These are phyloP conservation scores for Creontiades dilutus DNA, from an alignment of 2,888 invertebrate species.

Conservation along the genomic window DNA sequence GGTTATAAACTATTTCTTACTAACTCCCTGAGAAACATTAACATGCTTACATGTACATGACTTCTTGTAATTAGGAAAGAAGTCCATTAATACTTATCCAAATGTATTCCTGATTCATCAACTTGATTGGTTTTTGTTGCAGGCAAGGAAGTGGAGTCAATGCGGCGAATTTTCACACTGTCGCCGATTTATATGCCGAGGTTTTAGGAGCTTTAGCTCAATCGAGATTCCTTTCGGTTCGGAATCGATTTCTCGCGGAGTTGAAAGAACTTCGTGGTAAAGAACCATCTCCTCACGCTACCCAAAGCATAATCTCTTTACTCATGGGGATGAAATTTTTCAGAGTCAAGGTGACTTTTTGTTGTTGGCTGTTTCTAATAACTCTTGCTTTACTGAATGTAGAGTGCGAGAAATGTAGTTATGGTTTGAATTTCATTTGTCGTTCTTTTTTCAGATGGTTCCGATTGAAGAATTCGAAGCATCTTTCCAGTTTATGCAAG, in stretches of 20 bases:
- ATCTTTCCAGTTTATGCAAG: slow-evolving; percentile 98
- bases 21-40: neutral
- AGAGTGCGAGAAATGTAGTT: too few relatives aligned
- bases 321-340: slow-evolving; percentile 99
- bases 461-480: slow-evolving; percentile 99
- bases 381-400: too few relatives aligned
- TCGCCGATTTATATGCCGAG: slow-evolving; percentile 98
- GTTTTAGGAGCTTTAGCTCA: slow-evolving; percentile 97
- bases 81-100: too few relatives aligned
- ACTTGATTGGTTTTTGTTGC: neutral
- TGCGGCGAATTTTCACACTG: slow-evolving; percentile 96
- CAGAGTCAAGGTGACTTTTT: slow-evolving; percentile 83
- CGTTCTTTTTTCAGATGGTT: slow-evolving; percentile 87
- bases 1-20: neutral
- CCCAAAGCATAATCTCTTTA: slow-evolving; percentile 96
- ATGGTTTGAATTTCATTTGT: neutral
- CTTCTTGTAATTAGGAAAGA: too few relatives aligned
- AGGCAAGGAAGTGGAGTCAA: slow-evolving; percentile 95
- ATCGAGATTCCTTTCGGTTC: slow-evolving; percentile 94
- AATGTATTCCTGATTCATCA: too few relatives aligned
- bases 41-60: neutral
- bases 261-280: slow-evolving; percentile 91
- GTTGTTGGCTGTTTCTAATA: too few relatives aligned
- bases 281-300: slow-evolving; percentile 91
- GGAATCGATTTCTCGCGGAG: slow-evolving; percentile 94